A percentile compares a stretch with the other conserved stretches of the same genome.
Evolutionary conservation across 2,888 invertebrate genomes (phyloP).

Genomic region (Caenorhabditis virilis): DNA sequence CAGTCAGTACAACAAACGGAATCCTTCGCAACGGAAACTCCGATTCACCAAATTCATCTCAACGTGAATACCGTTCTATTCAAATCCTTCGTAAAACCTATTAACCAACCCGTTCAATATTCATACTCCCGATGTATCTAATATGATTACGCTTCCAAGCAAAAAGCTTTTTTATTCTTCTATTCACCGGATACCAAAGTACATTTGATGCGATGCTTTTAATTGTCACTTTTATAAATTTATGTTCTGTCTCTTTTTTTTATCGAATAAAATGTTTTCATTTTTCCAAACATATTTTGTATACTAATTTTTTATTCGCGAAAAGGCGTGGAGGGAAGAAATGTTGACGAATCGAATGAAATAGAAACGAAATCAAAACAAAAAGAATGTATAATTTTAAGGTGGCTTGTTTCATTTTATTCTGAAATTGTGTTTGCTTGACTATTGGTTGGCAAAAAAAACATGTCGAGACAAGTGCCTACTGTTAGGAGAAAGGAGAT

Average conservation of each 20-base stretch:
- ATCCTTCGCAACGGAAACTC: conserved; percentile 41
- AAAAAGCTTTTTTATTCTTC: too few species aligned
- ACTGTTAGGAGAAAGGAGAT: conserved; percentile 30
- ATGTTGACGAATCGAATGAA: too few species aligned
- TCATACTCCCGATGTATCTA: too few species aligned
- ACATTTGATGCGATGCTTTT: conserved; percentile 36
- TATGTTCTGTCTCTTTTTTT: neutral
- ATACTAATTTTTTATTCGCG: too few species aligned
- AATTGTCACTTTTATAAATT: conserved; percentile 2
- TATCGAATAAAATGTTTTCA: neutral
- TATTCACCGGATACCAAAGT: too few species aligned
- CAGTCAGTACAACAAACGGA: conserved; percentile 49
- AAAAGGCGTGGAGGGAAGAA: too few species aligned
- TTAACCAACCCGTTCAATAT: too few species aligned
- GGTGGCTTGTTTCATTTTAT: too few species aligned
- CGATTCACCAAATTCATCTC: conserved; percentile 29
- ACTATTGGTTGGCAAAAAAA: conserved; percentile 18
- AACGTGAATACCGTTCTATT: conserved; percentile 51
- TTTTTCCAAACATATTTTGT: neutral
- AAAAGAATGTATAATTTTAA: neutral
- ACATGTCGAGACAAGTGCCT: conserved; percentile 31
- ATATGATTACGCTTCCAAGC: too few species aligned
- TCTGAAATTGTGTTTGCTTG: conserved; percentile 4
- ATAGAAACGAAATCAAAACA: neutral
- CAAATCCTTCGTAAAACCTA: conserved; percentile 58